Conservation (phyloP, 1,140 invertebrate genomes). For the Zaprionus kolodkinae region DNA sequence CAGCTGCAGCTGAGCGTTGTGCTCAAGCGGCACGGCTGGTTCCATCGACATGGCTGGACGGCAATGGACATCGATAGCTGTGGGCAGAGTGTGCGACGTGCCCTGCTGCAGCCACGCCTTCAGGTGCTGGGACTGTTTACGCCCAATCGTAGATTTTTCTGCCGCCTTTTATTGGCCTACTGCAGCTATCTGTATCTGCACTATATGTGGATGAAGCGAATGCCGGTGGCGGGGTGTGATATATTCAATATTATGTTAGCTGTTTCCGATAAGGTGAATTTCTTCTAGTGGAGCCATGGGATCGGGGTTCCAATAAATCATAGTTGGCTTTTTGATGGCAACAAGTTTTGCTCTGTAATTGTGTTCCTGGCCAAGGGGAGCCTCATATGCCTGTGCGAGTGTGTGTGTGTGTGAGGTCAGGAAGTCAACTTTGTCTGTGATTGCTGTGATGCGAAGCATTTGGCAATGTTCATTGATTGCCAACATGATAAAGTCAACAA, state of each 20-base stretch:
- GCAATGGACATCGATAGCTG: conserved; percentile 28
- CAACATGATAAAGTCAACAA: conserved; percentile 12
- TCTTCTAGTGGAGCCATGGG: background rate
- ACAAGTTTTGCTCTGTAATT: conserved; percentile 24
- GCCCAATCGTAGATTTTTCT: conserved; percentile 47
- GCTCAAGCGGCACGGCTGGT: conserved; percentile 49
- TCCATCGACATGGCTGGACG: conserved; percentile 17
- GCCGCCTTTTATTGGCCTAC: conserved; percentile 50
- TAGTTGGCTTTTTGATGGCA: conserved; percentile 6
- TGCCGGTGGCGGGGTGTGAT: conserved; percentile 41
- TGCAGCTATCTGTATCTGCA: conserved; percentile 46
- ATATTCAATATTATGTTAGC: conserved; percentile 28
- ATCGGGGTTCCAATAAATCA: conserved; percentile 26
- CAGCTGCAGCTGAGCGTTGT: conserved; percentile 47
- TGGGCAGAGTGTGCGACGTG: conserved; percentile 25
- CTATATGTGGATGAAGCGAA: conserved; percentile 45
- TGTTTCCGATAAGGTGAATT: background rate
- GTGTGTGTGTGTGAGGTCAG: background rate
- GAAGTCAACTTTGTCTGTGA: conserved; percentile 11
- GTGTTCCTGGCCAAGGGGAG: background rate
- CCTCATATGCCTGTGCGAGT: background rate
- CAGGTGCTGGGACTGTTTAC: conserved; percentile 48
- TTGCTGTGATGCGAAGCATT: conserved; percentile 21
- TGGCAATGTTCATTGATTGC: conserved; percentile 8
- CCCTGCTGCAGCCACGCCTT: conserved; percentile 31